A percentile compares a stretch with the other conserved stretches of the same genome.
These are phyloP conservation scores for Diplosoma virens DNA, from an alignment of 23 tunicate species.

Conservation along the genomic window DNA sequence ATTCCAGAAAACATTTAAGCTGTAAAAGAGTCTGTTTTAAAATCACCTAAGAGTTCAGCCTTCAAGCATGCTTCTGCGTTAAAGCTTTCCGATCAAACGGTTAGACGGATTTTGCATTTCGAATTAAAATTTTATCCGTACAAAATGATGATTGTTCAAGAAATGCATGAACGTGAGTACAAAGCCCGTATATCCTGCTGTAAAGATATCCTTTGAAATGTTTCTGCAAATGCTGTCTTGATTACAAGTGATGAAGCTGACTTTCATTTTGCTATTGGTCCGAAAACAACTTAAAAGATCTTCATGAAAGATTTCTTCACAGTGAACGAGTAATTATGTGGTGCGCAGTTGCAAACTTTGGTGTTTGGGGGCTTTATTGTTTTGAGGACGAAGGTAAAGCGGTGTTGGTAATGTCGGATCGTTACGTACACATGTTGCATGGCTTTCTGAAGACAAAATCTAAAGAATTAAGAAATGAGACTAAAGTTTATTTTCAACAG, in stretches of 20 bases:
- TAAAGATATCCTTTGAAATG: constrained; percentile 15
- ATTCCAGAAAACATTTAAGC: constrained; percentile 24
- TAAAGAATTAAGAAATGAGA: no score
- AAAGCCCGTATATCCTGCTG: constrained; percentile 14
- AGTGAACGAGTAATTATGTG: constrained; percentile 20
- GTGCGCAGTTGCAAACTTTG: constrained; percentile 31
- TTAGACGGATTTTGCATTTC: constrained; percentile 25
- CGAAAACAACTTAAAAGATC: constrained; percentile 23
- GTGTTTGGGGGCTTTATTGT: constrained; percentile 20
- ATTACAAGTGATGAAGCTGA: constrained; percentile 25
- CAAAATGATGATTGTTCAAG: constrained; percentile 36
- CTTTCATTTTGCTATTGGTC: constrained; percentile 25
- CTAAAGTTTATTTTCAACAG: background rate
- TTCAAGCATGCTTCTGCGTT: background rate
- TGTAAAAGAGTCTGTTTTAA: constrained; percentile 14
- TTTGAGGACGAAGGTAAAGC: background rate
- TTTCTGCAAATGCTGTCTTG: constrained; percentile 24
- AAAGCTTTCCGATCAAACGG: constrained; percentile 5
- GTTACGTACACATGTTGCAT: no score
- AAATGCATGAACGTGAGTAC: constrained; percentile 29
- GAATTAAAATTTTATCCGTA: constrained; percentile 13
- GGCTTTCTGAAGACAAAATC: no score
- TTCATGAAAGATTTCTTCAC: constrained; percentile 20
- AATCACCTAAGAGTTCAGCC: constrained; percentile 15
- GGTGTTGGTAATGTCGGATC: background rate